A percentile compares a stretch with the other conserved stretches of the same genome.
Conservation (phyloP, 2,797 vertebrate species). For the Enoplosus armatus region DNA sequence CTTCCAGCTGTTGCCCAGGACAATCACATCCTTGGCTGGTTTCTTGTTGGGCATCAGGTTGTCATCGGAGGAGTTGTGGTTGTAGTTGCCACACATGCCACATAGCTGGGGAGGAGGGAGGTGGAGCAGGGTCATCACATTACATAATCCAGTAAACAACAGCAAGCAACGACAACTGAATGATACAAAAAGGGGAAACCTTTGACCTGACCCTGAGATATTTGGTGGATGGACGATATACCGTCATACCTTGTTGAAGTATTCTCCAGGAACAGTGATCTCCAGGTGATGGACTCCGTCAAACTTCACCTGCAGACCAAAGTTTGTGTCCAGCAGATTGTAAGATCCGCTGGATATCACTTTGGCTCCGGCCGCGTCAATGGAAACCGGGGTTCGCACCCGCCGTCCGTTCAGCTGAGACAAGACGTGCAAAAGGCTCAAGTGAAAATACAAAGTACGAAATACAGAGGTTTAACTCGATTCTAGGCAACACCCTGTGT, state of each 20-base stretch:
- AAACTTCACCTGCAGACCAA: slow-evolving; percentile 90
- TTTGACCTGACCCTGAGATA: not conserved
- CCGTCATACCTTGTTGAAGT: slow-evolving; percentile 88
- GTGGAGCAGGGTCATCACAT: not conserved
- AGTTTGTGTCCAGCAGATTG: slow-evolving; percentile 88
- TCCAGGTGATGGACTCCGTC: slow-evolving; percentile 91
- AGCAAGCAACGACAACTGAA: not conserved
- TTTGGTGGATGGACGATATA: not conserved
- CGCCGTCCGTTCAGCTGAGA: slow-evolving; percentile 84
- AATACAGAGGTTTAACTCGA: too few relatives aligned
- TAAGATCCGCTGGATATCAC: slow-evolving; percentile 88
- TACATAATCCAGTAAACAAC: not conserved
- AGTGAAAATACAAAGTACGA: too few relatives aligned
- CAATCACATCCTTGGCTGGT: slow-evolving; percentile 80
- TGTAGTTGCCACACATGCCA: slow-evolving; percentile 91
- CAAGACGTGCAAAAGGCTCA: too few relatives aligned
- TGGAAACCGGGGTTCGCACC: slow-evolving; percentile 83
- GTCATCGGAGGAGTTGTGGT: slow-evolving; percentile 84
- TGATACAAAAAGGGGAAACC: not conserved
- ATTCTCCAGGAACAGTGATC: slow-evolving; percentile 89
- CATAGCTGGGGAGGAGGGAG: slow-evolving; percentile 82
- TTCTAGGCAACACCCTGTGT: too few relatives aligned
- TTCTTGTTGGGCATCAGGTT: slow-evolving; percentile 84
- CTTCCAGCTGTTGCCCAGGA: slow-evolving; percentile 91
- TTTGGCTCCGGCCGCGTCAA: slow-evolving; percentile 67